Conservation (phyloP, 2,888 invertebrate genomes). For the Tridacna crocea region DNA sequence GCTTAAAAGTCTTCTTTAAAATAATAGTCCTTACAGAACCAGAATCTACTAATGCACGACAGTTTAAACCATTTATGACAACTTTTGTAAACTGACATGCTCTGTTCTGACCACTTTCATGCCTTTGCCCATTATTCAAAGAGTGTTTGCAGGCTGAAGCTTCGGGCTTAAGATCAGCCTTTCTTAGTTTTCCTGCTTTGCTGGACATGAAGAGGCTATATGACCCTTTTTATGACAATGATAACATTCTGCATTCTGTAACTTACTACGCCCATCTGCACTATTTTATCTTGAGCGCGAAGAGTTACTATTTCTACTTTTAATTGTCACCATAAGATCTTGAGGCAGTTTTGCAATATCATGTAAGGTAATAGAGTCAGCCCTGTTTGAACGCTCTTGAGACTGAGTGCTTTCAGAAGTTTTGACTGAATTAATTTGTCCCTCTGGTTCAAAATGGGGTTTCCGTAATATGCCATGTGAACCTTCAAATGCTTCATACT, state of each 20-base stretch:
- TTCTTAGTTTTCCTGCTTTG: constrained; percentile 39
- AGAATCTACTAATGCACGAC: constrained; percentile 6
- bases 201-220: constrained; percentile 18
- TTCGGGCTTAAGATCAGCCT: constrained; percentile 47
- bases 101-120: neutral
- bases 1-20: neutral
- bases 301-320: neutral
- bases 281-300: constrained; percentile 5
- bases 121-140: too few relatives aligned
- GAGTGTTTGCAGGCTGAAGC: too few relatives aligned
- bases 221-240: constrained; percentile 22
- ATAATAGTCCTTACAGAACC: constrained; percentile 8
- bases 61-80: neutral
- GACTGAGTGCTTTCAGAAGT: too few relatives aligned
- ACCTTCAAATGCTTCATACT: constrained; percentile 45
- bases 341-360: constrained; percentile 32
- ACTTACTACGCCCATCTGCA: neutral
- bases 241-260: constrained; percentile 15
- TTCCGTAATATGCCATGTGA: too few relatives aligned
- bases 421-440: too few relatives aligned
- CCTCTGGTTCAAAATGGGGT: too few relatives aligned
- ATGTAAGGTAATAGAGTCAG: constrained; percentile 20
- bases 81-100: constrained; percentile 12
- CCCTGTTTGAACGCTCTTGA: too few relatives aligned
- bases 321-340: constrained; percentile 11